Percentiles rank a stretch among this genome's conserved stretches.
These are phyloP conservation scores for Rhopalosiphum nymphaeae DNA, from an alignment of 2,888 invertebrate genomes.

Conservation along the genomic window DNA sequence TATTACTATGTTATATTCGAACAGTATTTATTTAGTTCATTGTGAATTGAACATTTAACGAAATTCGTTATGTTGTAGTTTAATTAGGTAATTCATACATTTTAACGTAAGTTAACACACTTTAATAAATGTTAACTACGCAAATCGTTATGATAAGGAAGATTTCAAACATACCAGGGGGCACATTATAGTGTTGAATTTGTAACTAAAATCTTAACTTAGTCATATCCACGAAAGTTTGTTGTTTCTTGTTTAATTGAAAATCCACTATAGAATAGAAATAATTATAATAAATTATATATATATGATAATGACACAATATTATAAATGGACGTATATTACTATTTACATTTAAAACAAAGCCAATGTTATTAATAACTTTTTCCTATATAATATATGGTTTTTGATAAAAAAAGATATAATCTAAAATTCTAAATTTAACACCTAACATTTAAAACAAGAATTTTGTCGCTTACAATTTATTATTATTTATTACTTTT, in stretches of 20 bases:
- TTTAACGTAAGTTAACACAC: not conserved
- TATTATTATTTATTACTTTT: no score
- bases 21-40: not conserved
- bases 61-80: not conserved
- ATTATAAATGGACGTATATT: not conserved
- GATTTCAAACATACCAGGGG: not conserved
- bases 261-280: not conserved
- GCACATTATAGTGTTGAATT: not conserved
- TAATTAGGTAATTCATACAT: not conserved
- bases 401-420: not conserved
- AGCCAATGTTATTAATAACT: not conserved
- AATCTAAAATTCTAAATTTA: not conserved
- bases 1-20: not conserved
- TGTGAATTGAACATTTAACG: not conserved
- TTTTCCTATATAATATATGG: no score
- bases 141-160: not conserved
- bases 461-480: not conserved
- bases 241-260: not conserved
- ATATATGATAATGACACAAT: not conserved
- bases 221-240: not conserved
- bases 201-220: not conserved
- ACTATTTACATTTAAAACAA: not conserved
- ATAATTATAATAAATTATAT: not conserved
- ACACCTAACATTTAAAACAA: not conserved
- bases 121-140: not conserved